These are phyloP conservation scores for Mnemiopsis leidyi DNA, from an alignment of 37 sponge, comb jelly and placozoan species.

Conservation along the genomic window DNA sequence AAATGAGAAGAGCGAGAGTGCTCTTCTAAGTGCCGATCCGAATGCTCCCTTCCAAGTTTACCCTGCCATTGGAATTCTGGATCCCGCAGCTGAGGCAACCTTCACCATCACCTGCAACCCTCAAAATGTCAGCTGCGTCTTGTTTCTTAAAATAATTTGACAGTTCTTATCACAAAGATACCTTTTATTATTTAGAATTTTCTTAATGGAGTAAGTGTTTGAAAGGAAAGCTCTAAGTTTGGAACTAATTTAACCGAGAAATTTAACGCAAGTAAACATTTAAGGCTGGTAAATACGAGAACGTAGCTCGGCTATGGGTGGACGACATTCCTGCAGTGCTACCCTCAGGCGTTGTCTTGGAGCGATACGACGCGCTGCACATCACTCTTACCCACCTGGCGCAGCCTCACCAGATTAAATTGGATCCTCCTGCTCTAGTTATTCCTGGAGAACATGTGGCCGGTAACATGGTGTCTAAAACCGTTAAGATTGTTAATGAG, in stretches of 20 bases:
- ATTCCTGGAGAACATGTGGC: background rate
- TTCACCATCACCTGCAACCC: constrained; percentile 50
- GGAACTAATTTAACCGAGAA: no score
- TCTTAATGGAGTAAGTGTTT: background rate
- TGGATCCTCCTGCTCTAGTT: constrained; percentile 52
- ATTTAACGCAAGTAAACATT: no score
- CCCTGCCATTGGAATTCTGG: background rate
- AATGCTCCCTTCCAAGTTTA: background rate
- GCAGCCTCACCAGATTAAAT: constrained; percentile 63
- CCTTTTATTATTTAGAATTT: no score
- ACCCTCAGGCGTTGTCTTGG: constrained; percentile 14
- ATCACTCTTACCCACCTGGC: constrained; percentile 28
- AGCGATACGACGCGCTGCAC: constrained; percentile 8
- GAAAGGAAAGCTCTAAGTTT: background rate
- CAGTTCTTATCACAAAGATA: no score
- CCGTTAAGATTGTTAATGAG: constrained; percentile 44
- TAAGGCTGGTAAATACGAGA: constrained; percentile 59
- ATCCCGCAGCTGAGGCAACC: background rate
- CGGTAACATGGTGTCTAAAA: constrained; percentile 16
- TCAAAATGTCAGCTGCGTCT: constrained; percentile 21
- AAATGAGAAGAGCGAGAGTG: background rate
- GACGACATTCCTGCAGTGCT: constrained; percentile 14
- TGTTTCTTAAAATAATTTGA: no score
- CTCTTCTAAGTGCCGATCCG: background rate
- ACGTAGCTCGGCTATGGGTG: constrained; percentile 48